phyloP scores from a whole-genome alignment of 2,113 vertebrate genomes.

The Orcinus orca region DNA sequence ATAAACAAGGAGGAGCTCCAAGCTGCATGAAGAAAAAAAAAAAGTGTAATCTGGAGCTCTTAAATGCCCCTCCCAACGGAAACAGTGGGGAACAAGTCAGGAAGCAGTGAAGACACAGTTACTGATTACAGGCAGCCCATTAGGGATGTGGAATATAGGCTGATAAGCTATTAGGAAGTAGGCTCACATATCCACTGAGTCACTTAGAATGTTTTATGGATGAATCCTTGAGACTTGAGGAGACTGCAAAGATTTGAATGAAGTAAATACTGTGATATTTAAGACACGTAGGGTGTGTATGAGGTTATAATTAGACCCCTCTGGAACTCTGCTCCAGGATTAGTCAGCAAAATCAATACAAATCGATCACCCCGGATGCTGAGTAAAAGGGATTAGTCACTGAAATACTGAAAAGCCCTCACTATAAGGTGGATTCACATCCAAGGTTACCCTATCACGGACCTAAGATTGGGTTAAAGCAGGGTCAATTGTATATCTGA shows the following conservation, averaged over 20 bases:
- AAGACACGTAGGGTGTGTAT: background rate
- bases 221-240: background rate
- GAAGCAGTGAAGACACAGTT: constrained; percentile 5
- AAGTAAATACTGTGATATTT: constrained; percentile 20
- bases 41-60: background rate
- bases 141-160: background rate
- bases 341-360: constrained; percentile 26
- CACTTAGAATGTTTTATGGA: constrained; percentile 30
- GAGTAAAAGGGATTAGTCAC: background rate
- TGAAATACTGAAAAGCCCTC: background rate
- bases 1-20: constrained; percentile 33
- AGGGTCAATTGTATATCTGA: background rate
- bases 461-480: background rate
- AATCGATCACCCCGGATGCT: background rate
- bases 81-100: background rate
- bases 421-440: background rate
- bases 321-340: background rate
- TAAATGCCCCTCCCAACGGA: constrained; percentile 12
- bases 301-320: background rate
- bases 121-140: background rate
- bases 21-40: background rate
- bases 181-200: background rate
- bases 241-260: constrained; percentile 14
- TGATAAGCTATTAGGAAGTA: constrained; percentile 13
- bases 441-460: background rate